A percentile compares a stretch with the other conserved stretches of the same genome.
Conservation (phyloP, 1,140 invertebrate genomes). For the Bombyx mandarina region DNA sequence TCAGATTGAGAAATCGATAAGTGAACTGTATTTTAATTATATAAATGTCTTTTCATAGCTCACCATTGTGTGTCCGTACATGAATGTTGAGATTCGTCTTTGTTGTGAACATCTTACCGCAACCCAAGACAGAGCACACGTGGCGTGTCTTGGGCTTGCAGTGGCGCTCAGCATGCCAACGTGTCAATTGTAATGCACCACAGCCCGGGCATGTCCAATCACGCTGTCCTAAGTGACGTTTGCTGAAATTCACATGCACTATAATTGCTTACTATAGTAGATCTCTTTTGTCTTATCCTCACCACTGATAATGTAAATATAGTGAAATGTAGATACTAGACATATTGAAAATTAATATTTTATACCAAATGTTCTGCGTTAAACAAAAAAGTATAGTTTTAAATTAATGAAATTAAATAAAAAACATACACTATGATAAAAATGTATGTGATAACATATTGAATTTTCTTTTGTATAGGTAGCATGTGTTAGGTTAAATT, state of each 20-base stretch:
- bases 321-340: too few relatives aligned
- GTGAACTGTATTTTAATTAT: not conserved
- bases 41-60: slow-evolving; percentile 5
- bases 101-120: slow-evolving; percentile 26
- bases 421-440: too few relatives aligned
- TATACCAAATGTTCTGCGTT: too few relatives aligned
- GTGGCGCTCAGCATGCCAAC: slow-evolving; percentile 18
- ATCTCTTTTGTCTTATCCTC: too few relatives aligned
- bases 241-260: slow-evolving; percentile 11
- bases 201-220: slow-evolving; percentile 14
- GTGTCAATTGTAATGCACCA: slow-evolving; percentile 14
- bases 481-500: too few relatives aligned
- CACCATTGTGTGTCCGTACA: slow-evolving; percentile 27
- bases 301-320: too few relatives aligned
- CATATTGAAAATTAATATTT: too few relatives aligned
- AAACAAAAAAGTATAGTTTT: too few relatives aligned
- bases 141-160: slow-evolving; percentile 12
- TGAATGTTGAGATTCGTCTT: slow-evolving; percentile 26
- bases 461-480: too few relatives aligned
- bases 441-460: too few relatives aligned
- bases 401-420: too few relatives aligned
- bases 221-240: slow-evolving; percentile 15
- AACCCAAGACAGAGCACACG: slow-evolving; percentile 18
- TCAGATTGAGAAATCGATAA: not conserved
- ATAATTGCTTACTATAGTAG: too few relatives aligned